Percentiles rank a stretch among this genome's conserved stretches.
Conservation (phyloP, 2,113 vertebrate genomes). For the Salvelinus alpinus region DNA sequence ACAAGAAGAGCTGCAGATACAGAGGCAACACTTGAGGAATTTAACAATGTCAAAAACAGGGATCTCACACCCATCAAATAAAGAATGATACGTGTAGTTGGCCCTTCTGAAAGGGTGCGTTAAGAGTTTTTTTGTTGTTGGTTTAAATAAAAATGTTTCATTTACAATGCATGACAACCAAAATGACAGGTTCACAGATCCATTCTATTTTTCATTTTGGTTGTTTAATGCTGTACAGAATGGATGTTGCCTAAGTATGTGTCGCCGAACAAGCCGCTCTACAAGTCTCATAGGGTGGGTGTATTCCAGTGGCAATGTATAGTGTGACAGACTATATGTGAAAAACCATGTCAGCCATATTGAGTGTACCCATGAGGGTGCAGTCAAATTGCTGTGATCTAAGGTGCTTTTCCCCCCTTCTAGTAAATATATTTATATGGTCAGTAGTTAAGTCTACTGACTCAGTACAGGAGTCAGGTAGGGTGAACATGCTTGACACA, state of each 20-base stretch:
- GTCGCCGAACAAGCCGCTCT: too few species aligned
- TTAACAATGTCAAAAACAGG: not conserved
- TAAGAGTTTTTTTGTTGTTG: too few species aligned
- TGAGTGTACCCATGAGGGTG: too few species aligned
- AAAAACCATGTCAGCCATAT: not conserved
- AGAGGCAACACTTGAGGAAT: too few species aligned
- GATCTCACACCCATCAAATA: not conserved
- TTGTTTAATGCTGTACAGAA: too few species aligned
- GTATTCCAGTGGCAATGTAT: too few species aligned
- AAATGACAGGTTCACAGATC: not conserved
- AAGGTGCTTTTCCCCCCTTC: slow-evolving; percentile 1
- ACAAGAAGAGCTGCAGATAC: not conserved
- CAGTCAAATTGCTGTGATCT: too few species aligned
- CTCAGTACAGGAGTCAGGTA: slow-evolving; percentile 38
- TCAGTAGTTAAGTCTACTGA: slow-evolving; percentile 33
- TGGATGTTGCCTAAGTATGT: too few species aligned
- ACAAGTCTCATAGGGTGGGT: too few species aligned
- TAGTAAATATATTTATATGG: slow-evolving; percentile 60
- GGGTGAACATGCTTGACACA: slow-evolving; percentile 67
- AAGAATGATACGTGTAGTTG: not conserved
- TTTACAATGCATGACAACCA: not conserved
- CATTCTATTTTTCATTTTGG: too few species aligned
- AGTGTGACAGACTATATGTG: too few species aligned
- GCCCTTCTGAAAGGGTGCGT: too few species aligned
- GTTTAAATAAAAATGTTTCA: not conserved